Evolutionary conservation across 2,888 invertebrate genomes (phyloP).

Genomic region (Ypsolopha scabrella): DNA sequence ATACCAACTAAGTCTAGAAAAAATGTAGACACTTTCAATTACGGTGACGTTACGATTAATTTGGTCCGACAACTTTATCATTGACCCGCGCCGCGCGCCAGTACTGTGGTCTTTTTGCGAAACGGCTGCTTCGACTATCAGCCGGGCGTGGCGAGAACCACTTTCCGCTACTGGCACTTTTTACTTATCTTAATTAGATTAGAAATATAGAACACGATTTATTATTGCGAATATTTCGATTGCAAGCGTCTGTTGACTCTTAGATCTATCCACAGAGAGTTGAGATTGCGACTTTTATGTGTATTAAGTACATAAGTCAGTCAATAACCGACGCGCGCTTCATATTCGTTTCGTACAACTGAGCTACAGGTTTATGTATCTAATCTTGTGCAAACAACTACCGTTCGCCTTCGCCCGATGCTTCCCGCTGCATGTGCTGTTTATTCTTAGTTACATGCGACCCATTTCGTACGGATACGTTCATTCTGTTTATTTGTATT

Average conservation of each 20-base stretch:
- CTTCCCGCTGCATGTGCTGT: slow-evolving; percentile 30
- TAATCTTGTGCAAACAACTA: slow-evolving; percentile 46
- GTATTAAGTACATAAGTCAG: neutral
- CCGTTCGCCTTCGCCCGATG: slow-evolving; percentile 19
- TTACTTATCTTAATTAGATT: slow-evolving; percentile 2
- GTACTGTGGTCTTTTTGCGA: neutral
- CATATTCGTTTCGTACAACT: slow-evolving; percentile 22
- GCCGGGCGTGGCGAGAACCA: neutral
- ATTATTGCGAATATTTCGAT: neutral
- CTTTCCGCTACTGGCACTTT: neutral
- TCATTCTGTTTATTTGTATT: slow-evolving; percentile 22
- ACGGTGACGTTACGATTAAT: slow-evolving; percentile 2
- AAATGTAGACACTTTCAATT: slow-evolving; percentile 3
- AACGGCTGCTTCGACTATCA: neutral
- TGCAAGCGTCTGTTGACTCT: neutral
- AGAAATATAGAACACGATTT: neutral
- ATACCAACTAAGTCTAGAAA: neutral
- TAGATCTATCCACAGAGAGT: neutral
- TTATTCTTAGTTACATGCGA: slow-evolving; percentile 41
- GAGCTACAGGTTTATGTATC: slow-evolving; percentile 38
- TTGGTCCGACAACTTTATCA: slow-evolving; percentile 2
- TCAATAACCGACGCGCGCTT: slow-evolving; percentile 8
- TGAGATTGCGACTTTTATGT: slow-evolving; percentile 7
- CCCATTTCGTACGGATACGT: slow-evolving; percentile 26
- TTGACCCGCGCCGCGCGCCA: slow-evolving; percentile 1